phyloP scores from a whole-genome alignment of 2,888 invertebrate species.

The Apotomis capreana region DNA sequence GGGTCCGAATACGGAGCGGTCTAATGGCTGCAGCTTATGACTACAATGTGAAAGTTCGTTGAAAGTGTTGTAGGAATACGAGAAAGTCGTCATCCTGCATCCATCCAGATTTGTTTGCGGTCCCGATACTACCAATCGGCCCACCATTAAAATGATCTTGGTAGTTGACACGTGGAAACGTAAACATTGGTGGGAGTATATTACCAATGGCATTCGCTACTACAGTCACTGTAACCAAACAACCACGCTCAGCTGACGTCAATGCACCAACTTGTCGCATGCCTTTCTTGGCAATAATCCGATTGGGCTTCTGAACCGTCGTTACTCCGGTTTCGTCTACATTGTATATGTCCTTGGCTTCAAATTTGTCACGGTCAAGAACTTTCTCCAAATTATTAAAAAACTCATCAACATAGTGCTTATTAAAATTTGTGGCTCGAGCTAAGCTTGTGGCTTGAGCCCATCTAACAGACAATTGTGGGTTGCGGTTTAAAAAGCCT shows the following conservation, averaged over 20 bases:
- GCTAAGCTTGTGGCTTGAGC: constrained; percentile 54
- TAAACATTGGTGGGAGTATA: constrained; percentile 50
- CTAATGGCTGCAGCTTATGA: too few relatives aligned
- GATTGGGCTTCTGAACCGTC: constrained; percentile 48
- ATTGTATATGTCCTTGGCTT: constrained; percentile 44
- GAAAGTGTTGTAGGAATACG: constrained; percentile 46
- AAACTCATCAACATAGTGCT: constrained; percentile 44
- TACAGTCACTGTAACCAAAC: constrained; percentile 52
- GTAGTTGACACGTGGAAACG: constrained; percentile 42
- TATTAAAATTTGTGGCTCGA: constrained; percentile 51
- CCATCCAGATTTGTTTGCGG: constrained; percentile 37
- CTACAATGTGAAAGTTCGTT: neutral
- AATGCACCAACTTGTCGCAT: constrained; percentile 53
- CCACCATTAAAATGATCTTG: constrained; percentile 38
- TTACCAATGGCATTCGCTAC: constrained; percentile 48
- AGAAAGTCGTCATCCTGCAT: constrained; percentile 32
- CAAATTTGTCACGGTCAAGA: constrained; percentile 36
- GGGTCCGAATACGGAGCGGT: too few relatives aligned
- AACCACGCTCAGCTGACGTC: constrained; percentile 59
- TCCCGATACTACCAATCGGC: constrained; percentile 37
- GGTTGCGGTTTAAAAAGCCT: constrained; percentile 29
- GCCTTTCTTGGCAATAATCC: constrained; percentile 45
- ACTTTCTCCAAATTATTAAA: constrained; percentile 44
- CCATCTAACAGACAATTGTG: constrained; percentile 48
- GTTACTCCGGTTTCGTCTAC: constrained; percentile 48